Conservation (phyloP, 2,888 invertebrate species). For the Gryllus longicercus region DNA sequence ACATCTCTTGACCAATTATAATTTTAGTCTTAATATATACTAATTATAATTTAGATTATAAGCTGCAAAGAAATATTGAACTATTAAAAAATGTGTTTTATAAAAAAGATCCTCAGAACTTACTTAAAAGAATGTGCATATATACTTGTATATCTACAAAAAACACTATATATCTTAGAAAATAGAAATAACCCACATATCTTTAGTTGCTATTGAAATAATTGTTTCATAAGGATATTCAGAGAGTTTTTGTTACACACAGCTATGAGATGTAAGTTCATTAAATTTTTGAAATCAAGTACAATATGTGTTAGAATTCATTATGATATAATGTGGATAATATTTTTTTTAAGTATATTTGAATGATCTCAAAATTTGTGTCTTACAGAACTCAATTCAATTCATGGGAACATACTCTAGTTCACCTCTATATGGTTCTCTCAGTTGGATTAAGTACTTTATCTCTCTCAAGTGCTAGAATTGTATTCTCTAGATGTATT, state of each 20-base stretch:
- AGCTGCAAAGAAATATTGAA: neutral
- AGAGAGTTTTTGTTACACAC: no score
- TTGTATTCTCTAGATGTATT: conserved; percentile 2
- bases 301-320: no score
- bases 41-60: conserved; percentile 17
- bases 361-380: no score
- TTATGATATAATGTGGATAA: no score
- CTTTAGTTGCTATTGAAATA: no score
- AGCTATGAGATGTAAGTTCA: no score
- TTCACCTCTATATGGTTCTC: no score
- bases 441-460: neutral
- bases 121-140: neutral
- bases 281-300: no score
- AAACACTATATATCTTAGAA: neutral
- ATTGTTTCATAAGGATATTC: no score
- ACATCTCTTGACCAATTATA: conserved; percentile 11
- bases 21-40: conserved; percentile 10
- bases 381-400: no score
- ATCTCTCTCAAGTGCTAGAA: conserved; percentile 7
- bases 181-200: neutral
- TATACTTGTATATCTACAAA: conserved; percentile 3
- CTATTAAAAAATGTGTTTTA: conserved; percentile 11
- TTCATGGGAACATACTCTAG: no score
- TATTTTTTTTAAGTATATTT: no score
- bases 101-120: neutral